Evolutionary conservation across 1,140 invertebrate species (phyloP), one percentile per base, ranked within the genome.

Genomic region (Lordiphosa stackelbergi): DNA sequence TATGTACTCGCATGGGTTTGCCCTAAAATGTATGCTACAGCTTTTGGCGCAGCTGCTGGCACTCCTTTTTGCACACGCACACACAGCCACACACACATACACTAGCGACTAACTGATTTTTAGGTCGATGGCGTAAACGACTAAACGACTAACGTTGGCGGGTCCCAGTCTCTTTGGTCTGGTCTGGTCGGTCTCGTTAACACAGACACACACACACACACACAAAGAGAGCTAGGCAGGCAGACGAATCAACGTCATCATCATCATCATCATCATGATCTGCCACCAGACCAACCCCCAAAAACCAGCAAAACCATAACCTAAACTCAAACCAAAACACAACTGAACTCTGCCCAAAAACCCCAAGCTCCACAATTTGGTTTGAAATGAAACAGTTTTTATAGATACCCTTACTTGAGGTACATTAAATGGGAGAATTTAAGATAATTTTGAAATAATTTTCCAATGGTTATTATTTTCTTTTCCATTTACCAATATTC

Each of bases 111-210:
- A 83, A 81, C 68, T 69, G 77, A 83, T 83, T 83, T 81, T 83
- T 83, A 83, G 77, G 77, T 83, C 77, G 77, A 74, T 72, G 77
- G 78, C 57, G 69, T 56, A 56, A 84, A 58, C 77, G 77, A 60
- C 78, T 69, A 64, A 83, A 49, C 46, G 74, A 41, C 72, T 24
- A 70, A 75, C 55, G 24, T 24, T 46, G 24, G 19, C 42, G 34
- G 53, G 12, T 9, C 34, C 13, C 35, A 24, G 45, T 22, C 11
- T 46, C 36, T 51, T 37, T 51, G 64, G 54, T 68, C 63, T 66
- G 63, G 64, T 66, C 60, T 64, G 61, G 48, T 51, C 36, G 61
- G 61, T 64, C 64, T 68, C 64, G 64, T 48, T 53, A 55, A 73
- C 62, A 69, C 43, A 53, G 19, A 54, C 19, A 49, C 24, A 43